phyloP scores from a whole-genome alignment of 2,888 invertebrate species.

The Ornithoptera alexandrae region DNA sequence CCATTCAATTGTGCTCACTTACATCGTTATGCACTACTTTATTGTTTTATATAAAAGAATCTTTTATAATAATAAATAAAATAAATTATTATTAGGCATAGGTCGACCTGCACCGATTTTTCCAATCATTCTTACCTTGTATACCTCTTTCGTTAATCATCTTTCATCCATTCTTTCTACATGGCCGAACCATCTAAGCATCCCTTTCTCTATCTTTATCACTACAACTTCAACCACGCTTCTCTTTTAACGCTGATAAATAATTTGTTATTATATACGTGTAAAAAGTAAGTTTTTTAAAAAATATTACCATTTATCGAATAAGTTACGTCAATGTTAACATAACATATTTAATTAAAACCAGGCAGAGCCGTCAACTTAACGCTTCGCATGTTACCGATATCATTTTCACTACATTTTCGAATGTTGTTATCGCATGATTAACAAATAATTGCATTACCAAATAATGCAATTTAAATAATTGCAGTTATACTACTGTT shows the following conservation, averaged over 20 bases:
- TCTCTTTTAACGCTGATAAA: no score
- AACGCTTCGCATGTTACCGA: conserved; percentile 5
- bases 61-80: background rate
- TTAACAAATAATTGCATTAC: conserved; percentile 18
- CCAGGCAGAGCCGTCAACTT: conserved; percentile 7
- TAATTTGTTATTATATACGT: no score
- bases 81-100: no score
- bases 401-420: conserved; percentile 20
- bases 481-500: background rate
- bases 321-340: conserved; percentile 6
- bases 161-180: no score
- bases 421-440: conserved; percentile 12
- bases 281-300: no score
- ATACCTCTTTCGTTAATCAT: no score
- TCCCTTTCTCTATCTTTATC: no score
- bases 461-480: conserved; percentile 4
- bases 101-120: no score
- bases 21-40: conserved; percentile 4
- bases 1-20: conserved; percentile 8
- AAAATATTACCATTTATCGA: background rate
- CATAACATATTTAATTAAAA: conserved; percentile 17
- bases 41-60: background rate
- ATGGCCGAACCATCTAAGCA: no score
- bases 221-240: no score
- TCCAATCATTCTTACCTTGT: no score